Conservation (phyloP, 1,140 invertebrate species). For the Centruroides vittatus region DNA sequence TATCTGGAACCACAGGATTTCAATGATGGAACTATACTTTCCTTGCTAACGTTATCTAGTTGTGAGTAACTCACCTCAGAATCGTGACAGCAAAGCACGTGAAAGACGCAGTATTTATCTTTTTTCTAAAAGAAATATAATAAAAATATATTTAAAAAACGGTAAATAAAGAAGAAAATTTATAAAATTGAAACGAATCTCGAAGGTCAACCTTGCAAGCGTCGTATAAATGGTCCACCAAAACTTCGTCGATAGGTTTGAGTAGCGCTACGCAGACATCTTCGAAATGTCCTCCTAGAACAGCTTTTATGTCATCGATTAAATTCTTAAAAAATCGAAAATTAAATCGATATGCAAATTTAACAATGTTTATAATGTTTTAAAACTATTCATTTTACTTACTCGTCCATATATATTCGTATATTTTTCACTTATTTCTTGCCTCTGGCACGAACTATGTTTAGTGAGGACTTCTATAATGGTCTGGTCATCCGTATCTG, state of each 20-base stretch:
- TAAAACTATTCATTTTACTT: not conserved
- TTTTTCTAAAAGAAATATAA: no score
- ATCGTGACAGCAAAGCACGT: no score
- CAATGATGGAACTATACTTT: no score
- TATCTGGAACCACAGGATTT: no score
- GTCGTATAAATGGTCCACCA: constrained; percentile 29
- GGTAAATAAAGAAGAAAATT: not conserved
- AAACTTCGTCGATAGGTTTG: constrained; percentile 33
- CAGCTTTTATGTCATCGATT: constrained; percentile 68
- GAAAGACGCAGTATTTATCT: no score
- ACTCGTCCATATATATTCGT: constrained; percentile 33
- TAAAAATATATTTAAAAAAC: no score
- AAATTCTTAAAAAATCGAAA: constrained; percentile 35
- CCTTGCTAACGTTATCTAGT: no score
- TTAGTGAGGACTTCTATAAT: constrained; percentile 26
- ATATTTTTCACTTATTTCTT: constrained; percentile 28
- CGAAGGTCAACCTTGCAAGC: constrained; percentile 25
- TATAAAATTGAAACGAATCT: not conserved
- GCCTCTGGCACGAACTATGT: constrained; percentile 27
- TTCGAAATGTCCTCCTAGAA: constrained; percentile 75
- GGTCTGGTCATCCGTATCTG: constrained; percentile 22
- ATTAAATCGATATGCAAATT: not conserved
- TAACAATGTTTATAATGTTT: not conserved
- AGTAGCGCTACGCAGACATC: constrained; percentile 71
- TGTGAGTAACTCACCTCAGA: no score